Base-by-base conservation (phyloP, 2,113 vertebrate genomes). In the Sylvilagus bachmani region DNA sequence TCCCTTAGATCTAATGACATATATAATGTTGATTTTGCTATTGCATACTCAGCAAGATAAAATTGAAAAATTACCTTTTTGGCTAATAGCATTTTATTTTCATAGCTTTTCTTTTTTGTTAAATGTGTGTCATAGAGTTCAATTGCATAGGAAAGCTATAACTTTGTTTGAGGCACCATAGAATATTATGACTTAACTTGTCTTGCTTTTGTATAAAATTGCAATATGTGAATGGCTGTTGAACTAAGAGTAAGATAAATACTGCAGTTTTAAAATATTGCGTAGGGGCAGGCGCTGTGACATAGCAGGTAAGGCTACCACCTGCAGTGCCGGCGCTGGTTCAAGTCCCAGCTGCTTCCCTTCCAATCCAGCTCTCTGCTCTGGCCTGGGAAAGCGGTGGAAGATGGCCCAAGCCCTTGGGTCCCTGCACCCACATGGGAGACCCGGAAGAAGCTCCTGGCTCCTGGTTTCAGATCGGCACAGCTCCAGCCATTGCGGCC, bases 141-240 rank as follows among this genome's bases (percentile, higher is more conserved):
- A 97, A 69, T 87, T 93, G 89, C 96, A 61, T 93, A 98, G 89
- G 10, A 94, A 64, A 94, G 83, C 66, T 92, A 88, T 96, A 86
- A 74, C 5, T 31, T 87, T 90, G 29, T 16, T 81, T 91, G 79
- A 93, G 86, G 17, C 84, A 95, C 22, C 93, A 69, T 90, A 0
- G 97, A 98, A 91, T 67, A 33, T 89, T 95, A 31, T 96, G 97
- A 79, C 38, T 98, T 85, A 96, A 84, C 90, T 89, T 97, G 70
- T 90, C 38, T 2, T 64, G 84, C 25, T 98, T 98, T 96, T 95
- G 84, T 90, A 96, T 97, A 95, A 97, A 83, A 96, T 97, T 97
- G 74, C 70, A 85, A n/a, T 93, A 67, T 62, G 62, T 93, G 71
- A 96, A 92, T 86, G 86, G 94, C 78, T 80, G 11, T 88, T 92